Evolutionary conservation across 1,140 invertebrate genomes (phyloP), one percentile per base, ranked within the genome.

Genomic region (Drosophila equinoxialis): DNA sequence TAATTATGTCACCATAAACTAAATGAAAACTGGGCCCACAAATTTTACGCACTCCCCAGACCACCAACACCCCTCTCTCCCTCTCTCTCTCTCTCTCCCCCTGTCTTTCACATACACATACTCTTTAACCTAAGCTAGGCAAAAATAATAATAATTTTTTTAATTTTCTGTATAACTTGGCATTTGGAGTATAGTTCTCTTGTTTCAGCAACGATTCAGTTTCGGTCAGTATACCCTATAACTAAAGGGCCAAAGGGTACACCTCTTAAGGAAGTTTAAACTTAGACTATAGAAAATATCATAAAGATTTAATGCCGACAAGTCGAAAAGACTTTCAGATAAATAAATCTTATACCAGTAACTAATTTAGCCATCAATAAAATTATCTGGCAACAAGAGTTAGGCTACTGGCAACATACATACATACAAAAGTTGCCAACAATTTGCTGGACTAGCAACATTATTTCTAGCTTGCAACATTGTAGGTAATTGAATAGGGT

Each of bases 1-100:
- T 77, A 79, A 79, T 79, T 79, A 79, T 79, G 77, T 79, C 77
- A 73, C 77, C 77, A 77, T 73, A 79, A 77, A 73, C 74, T 62
- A 79, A 77, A 69, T 66, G 41, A 78, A 55, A 42, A 54, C 33
- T 39, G 33, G 33, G 57, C 33, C 57, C 55, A 42, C 58, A 26
- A 17, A 35, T 23, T 35, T n/a, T 30, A 58, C 30, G 30, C 55
- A 37, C 30, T 30, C 30, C 6, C 30, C 30, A 30, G 30, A 6
- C 30, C 30, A 30, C 30, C 6, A 6, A 30, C n/a, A 14, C 26
- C 30, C 13, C 55, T n/a, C 55, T 7, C 7, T 8, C 17, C 2
- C 45, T 1, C 2, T 14, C 0, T 7, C 6, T 2, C 42, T 2
- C 17, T n/a, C 14, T 6, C 45, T 8, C 17, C 2, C 45, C 3